Conservation (phyloP, 2,797 vertebrate species). For the Alca torda region DNA sequence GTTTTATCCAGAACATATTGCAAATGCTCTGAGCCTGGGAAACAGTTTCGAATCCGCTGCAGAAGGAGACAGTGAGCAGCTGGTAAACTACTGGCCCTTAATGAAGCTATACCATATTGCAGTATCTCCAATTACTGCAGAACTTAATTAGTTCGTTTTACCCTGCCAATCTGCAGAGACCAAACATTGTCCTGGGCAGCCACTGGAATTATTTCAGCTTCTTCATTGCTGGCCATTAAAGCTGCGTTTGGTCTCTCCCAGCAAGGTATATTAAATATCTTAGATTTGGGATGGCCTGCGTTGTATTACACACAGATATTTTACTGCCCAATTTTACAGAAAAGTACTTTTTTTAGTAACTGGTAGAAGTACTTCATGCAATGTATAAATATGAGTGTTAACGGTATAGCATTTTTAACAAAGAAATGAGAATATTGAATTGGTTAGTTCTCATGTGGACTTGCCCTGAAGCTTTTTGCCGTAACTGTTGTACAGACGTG, state of each 20-base stretch:
- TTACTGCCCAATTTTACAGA: not conserved
- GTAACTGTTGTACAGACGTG: not conserved
- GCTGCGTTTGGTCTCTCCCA: not conserved
- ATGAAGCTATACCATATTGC: constrained; percentile 51
- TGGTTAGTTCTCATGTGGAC: not conserved
- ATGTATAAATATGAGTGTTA: not conserved
- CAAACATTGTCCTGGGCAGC: constrained; percentile 37
- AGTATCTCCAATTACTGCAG: constrained; percentile 43
- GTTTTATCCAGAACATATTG: constrained; percentile 57
- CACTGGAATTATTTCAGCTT: not conserved
- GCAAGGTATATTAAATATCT: not conserved
- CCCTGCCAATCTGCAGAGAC: constrained; percentile 39
- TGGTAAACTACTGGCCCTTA: constrained; percentile 66
- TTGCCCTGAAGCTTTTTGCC: not conserved
- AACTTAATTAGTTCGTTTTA: constrained; percentile 59
- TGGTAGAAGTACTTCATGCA: not conserved
- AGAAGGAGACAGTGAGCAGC: constrained; percentile 58
- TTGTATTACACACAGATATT: not conserved
- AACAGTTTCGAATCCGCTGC: constrained; percentile 12
- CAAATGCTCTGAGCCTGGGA: constrained; percentile 48
- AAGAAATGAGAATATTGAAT: not conserved
- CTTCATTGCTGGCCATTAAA: constrained; percentile 13
- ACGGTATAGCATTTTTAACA: not conserved
- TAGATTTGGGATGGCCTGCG: not conserved
- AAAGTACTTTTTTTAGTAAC: not conserved